Conservation (phyloP, 2,113 vertebrate genomes). For the Catharus fuscescens region DNA sequence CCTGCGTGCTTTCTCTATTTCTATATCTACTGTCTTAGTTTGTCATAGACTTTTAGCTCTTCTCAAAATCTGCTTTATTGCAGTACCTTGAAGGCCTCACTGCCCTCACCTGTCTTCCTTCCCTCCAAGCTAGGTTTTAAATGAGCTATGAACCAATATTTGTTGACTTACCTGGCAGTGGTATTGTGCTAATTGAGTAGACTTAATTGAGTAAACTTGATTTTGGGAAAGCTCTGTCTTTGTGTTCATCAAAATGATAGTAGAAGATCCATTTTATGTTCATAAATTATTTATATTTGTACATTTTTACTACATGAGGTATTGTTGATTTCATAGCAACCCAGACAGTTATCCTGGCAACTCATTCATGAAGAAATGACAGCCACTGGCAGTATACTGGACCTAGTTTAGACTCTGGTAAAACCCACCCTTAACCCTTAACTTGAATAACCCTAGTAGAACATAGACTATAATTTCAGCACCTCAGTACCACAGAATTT, state of each 20-base stretch:
- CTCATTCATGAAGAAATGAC: neutral
- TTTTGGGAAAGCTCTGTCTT: neutral
- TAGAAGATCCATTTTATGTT: neutral
- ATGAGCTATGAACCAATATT: neutral
- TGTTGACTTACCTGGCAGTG: neutral
- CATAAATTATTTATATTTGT: neutral
- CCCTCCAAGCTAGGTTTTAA: neutral
- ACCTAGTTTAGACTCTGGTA: neutral
- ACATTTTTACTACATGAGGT: neutral
- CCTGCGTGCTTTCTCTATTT: neutral
- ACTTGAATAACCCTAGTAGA: neutral
- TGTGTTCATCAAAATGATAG: neutral
- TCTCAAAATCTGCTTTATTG: neutral
- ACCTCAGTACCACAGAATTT: neutral
- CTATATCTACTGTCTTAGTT: neutral
- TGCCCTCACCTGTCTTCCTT: neutral
- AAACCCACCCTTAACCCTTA: neutral
- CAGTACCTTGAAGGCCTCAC: neutral
- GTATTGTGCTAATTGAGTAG: neutral
- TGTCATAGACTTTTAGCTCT: neutral
- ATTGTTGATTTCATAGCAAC: neutral
- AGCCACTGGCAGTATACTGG: neutral
- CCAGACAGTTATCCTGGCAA: neutral
- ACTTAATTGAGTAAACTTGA: neutral
- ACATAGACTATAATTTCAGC: neutral